Base-by-base conservation (phyloP, 1,140 invertebrate species). In the Drosophila insularis region DNA sequence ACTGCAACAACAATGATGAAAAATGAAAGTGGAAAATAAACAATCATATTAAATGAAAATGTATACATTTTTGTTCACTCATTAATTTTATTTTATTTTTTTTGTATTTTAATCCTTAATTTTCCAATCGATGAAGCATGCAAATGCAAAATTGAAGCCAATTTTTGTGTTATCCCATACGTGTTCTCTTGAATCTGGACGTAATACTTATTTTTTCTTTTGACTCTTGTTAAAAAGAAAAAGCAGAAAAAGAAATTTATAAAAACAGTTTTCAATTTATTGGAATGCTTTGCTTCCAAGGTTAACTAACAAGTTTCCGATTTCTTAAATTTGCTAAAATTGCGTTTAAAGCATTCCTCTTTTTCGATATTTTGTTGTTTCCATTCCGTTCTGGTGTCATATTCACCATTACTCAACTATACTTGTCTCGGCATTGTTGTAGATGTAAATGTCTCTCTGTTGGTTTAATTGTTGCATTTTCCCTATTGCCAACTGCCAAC, bases 71-170 rank as follows among this genome's bases (percentile, higher is more conserved):
- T 32, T 58, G 63, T 65, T 69, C 53, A 21, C 17, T 61, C 10
- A 14, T 27, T 71, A 74, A 71, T 59, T 72, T 69, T 76, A 80
- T 76, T 80, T 80, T 43, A n/a, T 6, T 46, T 46, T 46, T 19
- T 19, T 17, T 46, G 1, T 8, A 2, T 17, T 21, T 19, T 21
- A 17, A 46, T 17, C 17, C 8, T 14, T 46, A 8, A 68, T 63
- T 81, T 81, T 81, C 64, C 73, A 76, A 62, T 61, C 69, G 58
- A 76, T 69, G 14, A 62, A 81, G 77, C 78, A 69, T 37, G 35
- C 58, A 63, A 75, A 76, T 40, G 31, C 40, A 46, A 46, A 50
- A 11, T 19, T 50, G 54, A 76, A 67, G 68, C 76, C 59, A 69
- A 76, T 76, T 69, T 69, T 55, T 37, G 50, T 65, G 67, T 77